Percentiles rank a stretch among this genome's conserved stretches.
Conservation (phyloP, 1,140 invertebrate genomes). For the Aricia agestis region DNA sequence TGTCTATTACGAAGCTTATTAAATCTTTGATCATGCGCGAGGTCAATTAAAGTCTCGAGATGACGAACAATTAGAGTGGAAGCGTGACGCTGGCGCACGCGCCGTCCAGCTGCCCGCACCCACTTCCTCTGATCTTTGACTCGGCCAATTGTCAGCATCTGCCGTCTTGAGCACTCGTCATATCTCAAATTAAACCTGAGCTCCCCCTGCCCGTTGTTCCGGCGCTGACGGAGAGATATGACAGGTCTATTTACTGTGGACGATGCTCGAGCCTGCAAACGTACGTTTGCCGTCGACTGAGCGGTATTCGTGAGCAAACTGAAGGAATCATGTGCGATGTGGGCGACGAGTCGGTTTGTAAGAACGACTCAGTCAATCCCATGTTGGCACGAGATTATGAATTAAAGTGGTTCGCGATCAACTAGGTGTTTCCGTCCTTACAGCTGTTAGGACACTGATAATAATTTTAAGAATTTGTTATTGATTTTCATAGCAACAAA, state of each 20-base stretch:
- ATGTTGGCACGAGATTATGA: constrained; percentile 70
- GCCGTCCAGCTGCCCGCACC: constrained; percentile 45
- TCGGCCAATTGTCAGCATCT: constrained; percentile 65
- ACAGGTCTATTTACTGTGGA: constrained; percentile 39
- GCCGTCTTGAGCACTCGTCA: constrained; percentile 48
- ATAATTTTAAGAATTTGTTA: constrained; percentile 12
- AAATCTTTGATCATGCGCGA: constrained; percentile 13
- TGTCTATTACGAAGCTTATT: constrained; percentile 1
- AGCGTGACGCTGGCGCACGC: constrained; percentile 53
- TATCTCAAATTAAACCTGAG: constrained; percentile 42
- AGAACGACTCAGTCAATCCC: constrained; percentile 68
- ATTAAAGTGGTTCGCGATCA: constrained; percentile 71
- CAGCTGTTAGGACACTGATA: constrained; percentile 47
- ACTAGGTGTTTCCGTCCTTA: constrained; percentile 65
- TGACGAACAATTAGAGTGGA: constrained; percentile 44
- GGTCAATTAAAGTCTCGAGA: constrained; percentile 34
- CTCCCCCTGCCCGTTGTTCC: constrained; percentile 30
- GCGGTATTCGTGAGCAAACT: background rate
- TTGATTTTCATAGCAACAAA: too few species aligned
- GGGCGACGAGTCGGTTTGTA: constrained; percentile 40
- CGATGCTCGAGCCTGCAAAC: constrained; percentile 30
- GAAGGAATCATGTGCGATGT: background rate
- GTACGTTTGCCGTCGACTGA: constrained; percentile 25
- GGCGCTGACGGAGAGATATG: constrained; percentile 22
- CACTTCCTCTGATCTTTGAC: constrained; percentile 74